These are phyloP conservation scores for Pelobates fuscus DNA, from an alignment of 2,113 vertebrate species.

Conservation along the genomic window DNA sequence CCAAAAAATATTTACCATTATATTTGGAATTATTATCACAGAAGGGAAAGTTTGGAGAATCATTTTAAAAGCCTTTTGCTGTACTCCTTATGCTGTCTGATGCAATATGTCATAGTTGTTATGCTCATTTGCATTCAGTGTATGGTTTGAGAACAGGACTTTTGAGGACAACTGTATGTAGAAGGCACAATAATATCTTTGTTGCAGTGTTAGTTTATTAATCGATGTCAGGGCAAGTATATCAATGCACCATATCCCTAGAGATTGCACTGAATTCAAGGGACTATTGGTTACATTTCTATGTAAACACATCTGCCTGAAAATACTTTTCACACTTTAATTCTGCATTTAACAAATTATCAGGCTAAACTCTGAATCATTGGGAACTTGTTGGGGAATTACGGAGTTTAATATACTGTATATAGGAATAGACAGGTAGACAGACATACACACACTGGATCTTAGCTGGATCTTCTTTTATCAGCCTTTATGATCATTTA, in stretches of 20 bases:
- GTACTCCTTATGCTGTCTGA: conserved; percentile 26
- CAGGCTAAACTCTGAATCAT: no score
- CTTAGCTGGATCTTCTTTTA: no score
- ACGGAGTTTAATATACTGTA: no score
- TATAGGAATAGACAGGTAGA: no score
- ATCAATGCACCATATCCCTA: neutral
- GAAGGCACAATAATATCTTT: conserved; percentile 1
- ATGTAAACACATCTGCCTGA: no score
- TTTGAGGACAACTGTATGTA: conserved; percentile 41
- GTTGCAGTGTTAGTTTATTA: neutral
- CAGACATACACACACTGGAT: no score
- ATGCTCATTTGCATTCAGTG: conserved; percentile 18
- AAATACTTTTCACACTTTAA: no score
- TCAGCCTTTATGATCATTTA: no score
- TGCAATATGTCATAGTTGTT: conserved; percentile 38
- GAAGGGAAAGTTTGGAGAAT: conserved; percentile 39
- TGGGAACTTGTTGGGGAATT: no score
- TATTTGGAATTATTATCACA: conserved; percentile 55
- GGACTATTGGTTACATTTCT: neutral
- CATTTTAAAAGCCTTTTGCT: conserved; percentile 9
- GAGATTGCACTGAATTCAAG: neutral
- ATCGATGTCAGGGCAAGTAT: neutral
- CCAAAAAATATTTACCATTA: conserved; percentile 55
- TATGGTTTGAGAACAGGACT: conserved; percentile 20
- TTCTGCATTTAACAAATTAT: no score